Evolutionary conservation across 1,140 invertebrate genomes (phyloP), one percentile per base, ranked within the genome.

Genomic region (Notospermus geniculatus): DNA sequence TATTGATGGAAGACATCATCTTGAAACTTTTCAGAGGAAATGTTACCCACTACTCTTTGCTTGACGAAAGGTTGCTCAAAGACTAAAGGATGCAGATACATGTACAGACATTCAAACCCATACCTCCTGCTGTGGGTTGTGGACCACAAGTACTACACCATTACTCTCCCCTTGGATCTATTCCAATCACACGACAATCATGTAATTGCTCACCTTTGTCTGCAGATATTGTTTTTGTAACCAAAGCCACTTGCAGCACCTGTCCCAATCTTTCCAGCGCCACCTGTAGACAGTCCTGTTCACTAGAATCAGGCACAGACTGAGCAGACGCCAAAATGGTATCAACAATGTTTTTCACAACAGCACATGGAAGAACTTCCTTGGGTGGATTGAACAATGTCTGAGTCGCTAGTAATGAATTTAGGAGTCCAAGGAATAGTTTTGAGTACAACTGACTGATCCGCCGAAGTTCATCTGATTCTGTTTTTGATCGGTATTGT

Each of bases 371-470:
- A 7, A 50, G 9, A 27, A 50, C 5, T 27, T 19, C 46, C n/a
- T 19, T 27, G n/a, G 46, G 46, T 50, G 19, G 19, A 27, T 50
- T 50, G 19, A 27, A 19, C 9, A 50, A 50, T 50, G n/a, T 50
- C 25, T 27, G 4, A 5, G 46, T 27, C 5, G 46, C 4, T 50
- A 50, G n/a, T 50, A 50, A 50, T 4, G 19, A 23, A 27, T 50
- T 50, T 27, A 50, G 25, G 9, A 50, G 19, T 19, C 46, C 46
- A 23, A 50, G 25, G 25, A 23, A 27, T 27, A 50, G 46, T 50
- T 50, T 50, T 27, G 46, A 50, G n/a, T 50, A 50, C 19, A 50
- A 27, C 9, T 50, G n/a, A 50, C n/a, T 50, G 19, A 50, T 50
- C 46, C 19, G 46, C n/a, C 19, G 46, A 7, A 50, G 46, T 50